Evolutionary conservation across 2,888 invertebrate species (phyloP).

Genomic region (Epirrhoe alternata): DNA sequence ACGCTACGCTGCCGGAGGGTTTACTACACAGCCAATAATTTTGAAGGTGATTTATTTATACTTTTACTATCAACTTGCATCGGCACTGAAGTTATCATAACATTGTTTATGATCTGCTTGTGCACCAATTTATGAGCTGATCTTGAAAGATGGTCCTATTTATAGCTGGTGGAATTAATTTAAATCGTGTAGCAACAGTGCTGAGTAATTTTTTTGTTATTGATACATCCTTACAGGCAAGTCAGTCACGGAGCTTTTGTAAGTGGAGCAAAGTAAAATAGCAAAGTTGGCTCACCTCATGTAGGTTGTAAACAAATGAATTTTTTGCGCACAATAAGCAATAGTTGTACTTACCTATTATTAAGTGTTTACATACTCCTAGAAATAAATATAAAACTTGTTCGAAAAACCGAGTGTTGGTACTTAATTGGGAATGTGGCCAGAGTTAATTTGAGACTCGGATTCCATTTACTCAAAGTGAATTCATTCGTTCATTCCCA

Average conservation of each 20-base stretch:
- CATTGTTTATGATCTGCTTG: slow-evolving; percentile 20
- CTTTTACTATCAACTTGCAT: slow-evolving; percentile 21
- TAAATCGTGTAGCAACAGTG: slow-evolving; percentile 13
- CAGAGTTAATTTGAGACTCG: background rate
- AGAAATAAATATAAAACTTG: no score
- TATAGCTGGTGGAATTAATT: slow-evolving; percentile 18
- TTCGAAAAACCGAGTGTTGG: background rate
- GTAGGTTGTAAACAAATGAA: no score
- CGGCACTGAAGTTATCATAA: slow-evolving; percentile 23
- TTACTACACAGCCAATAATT: slow-evolving; percentile 33
- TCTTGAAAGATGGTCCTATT: slow-evolving; percentile 13
- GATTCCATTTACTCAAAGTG: slow-evolving; percentile 3
- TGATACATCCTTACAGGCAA: background rate
- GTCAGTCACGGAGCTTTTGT: background rate
- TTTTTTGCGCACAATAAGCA: no score
- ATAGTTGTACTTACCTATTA: no score
- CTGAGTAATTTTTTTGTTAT: slow-evolving; percentile 2
- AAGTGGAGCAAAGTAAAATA: background rate
- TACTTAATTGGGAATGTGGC: background rate
- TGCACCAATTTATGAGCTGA: slow-evolving; percentile 19
- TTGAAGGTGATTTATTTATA: slow-evolving; percentile 39
- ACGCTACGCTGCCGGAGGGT: slow-evolving; percentile 21
- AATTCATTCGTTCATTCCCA: slow-evolving; percentile 10
- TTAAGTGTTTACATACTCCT: no score
- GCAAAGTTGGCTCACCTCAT: no score